Evolutionary conservation across 1,140 invertebrate species (phyloP).

Genomic region (Cryptotermes secundus): DNA sequence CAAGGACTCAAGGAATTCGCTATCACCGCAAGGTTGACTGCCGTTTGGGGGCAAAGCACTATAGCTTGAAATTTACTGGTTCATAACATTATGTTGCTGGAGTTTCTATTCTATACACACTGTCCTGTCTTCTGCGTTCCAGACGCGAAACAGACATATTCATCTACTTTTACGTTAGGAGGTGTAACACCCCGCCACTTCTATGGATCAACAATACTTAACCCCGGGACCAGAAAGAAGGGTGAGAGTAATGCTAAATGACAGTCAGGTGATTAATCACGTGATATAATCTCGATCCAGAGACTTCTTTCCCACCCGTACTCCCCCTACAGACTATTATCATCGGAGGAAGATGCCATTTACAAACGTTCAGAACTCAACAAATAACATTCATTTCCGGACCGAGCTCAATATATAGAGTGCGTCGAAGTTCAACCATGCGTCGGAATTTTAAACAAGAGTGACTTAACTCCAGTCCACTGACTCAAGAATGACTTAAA

Average conservation of each 20-base stretch:
- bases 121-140: too few species aligned
- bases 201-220: background rate
- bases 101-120: too few species aligned
- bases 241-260: background rate
- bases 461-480: background rate
- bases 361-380: background rate
- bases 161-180: background rate
- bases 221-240: background rate
- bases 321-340: background rate
- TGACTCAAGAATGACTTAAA: background rate
- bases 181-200: background rate
- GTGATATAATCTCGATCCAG: constrained; percentile 19
- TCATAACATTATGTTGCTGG: too few species aligned
- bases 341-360: background rate
- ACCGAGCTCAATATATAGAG: background rate
- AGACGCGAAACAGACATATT: too few species aligned
- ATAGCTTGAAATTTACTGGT: too few species aligned
- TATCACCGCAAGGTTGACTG: too few species aligned
- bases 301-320: background rate
- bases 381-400: constrained; percentile 19
- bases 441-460: background rate
- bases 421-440: background rate
- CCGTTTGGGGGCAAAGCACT: too few species aligned
- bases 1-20: too few species aligned
- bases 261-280: background rate